These are phyloP conservation scores for Eupithecia tripunctaria DNA, from an alignment of 2,888 invertebrate species.

Conservation along the genomic window DNA sequence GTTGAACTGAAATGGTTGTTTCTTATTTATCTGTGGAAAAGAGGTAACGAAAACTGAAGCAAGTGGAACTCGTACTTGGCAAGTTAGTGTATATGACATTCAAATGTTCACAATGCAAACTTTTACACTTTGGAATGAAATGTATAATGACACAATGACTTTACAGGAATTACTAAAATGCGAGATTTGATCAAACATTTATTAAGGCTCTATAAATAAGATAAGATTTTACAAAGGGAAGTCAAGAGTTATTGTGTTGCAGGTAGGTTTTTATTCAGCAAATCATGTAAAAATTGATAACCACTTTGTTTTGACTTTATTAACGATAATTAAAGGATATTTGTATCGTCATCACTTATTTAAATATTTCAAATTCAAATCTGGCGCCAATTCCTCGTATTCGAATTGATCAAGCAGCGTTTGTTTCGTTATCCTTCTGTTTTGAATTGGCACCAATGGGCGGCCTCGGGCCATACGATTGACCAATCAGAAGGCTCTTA, in stretches of 20 bases:
- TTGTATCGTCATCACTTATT: no score
- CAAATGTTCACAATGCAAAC: neutral
- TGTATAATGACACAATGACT: neutral
- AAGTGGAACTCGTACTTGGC: slow-evolving; percentile 14
- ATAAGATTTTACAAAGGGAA: neutral
- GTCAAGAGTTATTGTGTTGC: no score
- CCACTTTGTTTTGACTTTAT: neutral
- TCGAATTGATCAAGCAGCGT: no score
- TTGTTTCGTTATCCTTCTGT: no score
- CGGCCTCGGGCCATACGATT: no score
- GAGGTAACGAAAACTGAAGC: neutral
- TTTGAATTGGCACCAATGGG: no score
- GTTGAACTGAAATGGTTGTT: neutral
- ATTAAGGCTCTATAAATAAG: neutral
- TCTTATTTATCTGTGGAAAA: neutral
- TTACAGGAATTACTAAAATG: neutral
- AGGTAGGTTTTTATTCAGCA: no score
- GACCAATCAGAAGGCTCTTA: no score
- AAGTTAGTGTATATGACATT: slow-evolving; percentile 13
- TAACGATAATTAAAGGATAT: neutral
- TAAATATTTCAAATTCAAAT: no score
- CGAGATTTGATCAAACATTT: neutral
- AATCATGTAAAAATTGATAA: no score
- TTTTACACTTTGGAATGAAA: neutral
- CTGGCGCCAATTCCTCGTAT: no score